These are phyloP conservation scores for Apotomis turbidana DNA, from an alignment of 2,888 invertebrate species.

Conservation along the genomic window DNA sequence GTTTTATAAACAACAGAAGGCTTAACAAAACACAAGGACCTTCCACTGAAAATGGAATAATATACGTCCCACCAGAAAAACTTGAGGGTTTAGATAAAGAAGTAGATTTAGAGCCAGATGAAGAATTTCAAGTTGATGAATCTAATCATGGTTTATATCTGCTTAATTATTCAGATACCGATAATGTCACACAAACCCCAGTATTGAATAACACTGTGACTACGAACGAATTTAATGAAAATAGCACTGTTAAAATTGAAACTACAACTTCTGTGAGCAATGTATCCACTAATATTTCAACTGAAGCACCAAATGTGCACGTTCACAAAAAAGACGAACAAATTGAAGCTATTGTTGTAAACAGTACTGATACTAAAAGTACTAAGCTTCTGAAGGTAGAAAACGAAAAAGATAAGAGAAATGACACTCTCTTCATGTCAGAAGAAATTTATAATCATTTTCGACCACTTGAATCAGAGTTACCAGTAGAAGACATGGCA, in stretches of 20 bases:
- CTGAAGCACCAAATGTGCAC: constrained; percentile 48
- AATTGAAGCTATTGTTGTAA: constrained; percentile 54
- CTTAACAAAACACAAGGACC: constrained; percentile 63
- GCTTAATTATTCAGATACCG: constrained; percentile 78
- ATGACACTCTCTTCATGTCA: constrained; percentile 84
- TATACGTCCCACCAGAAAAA: constrained; percentile 78
- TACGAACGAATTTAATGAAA: constrained; percentile 56
- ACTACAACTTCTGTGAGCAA: constrained; percentile 48
- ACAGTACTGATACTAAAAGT: constrained; percentile 66
- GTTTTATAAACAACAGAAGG: constrained; percentile 72
- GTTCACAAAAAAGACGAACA: constrained; percentile 57
- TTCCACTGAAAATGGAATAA: constrained; percentile 66
- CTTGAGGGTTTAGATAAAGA: constrained; percentile 76
- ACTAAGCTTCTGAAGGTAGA: constrained; percentile 66
- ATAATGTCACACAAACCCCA: constrained; percentile 68
- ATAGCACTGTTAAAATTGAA: constrained; percentile 52
- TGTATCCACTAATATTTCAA: constrained; percentile 51
- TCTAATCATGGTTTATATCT: constrained; percentile 80
- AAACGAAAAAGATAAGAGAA: constrained; percentile 71
- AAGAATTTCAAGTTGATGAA: constrained; percentile 82
- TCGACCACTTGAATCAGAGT: constrained; percentile 84
- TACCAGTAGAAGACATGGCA: constrained; percentile 86
- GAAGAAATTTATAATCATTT: constrained; percentile 86
- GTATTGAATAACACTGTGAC: constrained; percentile 59
- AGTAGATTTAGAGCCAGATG: constrained; percentile 77